Base-by-base conservation (phyloP, 2,888 invertebrate genomes). In the Hirudinaria manillensis region DNA sequence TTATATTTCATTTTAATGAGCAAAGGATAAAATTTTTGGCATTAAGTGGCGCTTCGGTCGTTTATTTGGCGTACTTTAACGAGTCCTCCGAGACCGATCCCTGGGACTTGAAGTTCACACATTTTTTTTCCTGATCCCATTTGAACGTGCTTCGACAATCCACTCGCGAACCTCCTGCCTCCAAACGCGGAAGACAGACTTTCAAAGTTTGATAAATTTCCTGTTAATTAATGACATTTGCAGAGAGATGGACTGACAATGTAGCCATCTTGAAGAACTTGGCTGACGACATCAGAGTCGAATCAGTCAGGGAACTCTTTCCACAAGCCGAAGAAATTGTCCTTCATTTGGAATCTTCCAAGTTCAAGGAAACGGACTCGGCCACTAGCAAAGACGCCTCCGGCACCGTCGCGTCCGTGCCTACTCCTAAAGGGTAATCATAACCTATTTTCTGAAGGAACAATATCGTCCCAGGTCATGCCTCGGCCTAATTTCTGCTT, bases 211-310 rank as follows among this genome's bases (percentile, higher is more conserved):
- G 45, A 45, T 45, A 45, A 61, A 61, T 61, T 61, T 27, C 61
- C 61, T 61, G 61, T 61, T 61, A 29, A 27, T 61, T 27, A 27
- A 61, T 61, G 61, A 56, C 34, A 73, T 36, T 55, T 55, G 36
- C 76, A 76, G 76, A 76, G 55, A 38, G 65, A 38, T 76, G 76
- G 76, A 72, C 76, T n/a, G 76, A 76, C 73, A 76, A 73, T 38
- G 61, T 76, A 36, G 72, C 72, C 29, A 36, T 76, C 66, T 38
- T 76, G 36, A 76, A 51, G 72, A 72, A 76, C 66, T 55, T 76
- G 38, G 34, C 68, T 27, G 55, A 66, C 21, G 76, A 76, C 34
- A 73, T 73, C 29, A 72, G 38, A 36, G 67, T 66, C 55, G 76
- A 76, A 53, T 29, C 72, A 51, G 56, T 76, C 34, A 72, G 53